Conservation (phyloP, 2,113 vertebrate species). For the Colaptes auratus region DNA sequence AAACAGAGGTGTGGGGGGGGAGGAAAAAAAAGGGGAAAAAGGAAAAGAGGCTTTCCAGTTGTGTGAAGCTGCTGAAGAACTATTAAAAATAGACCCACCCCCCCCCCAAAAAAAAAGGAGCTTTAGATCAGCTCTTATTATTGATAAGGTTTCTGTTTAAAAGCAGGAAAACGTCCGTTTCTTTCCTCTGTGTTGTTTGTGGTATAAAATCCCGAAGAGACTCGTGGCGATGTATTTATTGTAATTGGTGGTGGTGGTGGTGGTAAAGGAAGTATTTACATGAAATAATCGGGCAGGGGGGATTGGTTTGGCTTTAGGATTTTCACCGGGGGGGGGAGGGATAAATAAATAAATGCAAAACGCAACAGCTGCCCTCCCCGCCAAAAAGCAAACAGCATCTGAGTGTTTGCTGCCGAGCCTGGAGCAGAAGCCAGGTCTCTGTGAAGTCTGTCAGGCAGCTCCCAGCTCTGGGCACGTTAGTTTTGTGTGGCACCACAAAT, state of each 20-base stretch:
- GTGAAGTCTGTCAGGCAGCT: slow-evolving; percentile 54
- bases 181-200: slow-evolving; percentile 47
- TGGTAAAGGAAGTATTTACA: slow-evolving; percentile 3
- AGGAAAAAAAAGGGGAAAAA: too few relatives aligned
- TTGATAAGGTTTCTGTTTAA: not conserved
- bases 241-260: not conserved
- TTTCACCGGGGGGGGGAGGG: not conserved
- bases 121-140: not conserved
- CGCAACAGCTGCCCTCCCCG: too few relatives aligned
- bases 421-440: slow-evolving; percentile 26
- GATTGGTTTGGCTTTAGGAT: slow-evolving; percentile 23
- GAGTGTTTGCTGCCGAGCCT: slow-evolving; percentile 43
- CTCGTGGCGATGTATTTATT: slow-evolving; percentile 10
- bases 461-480: slow-evolving; percentile 51
- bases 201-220: slow-evolving; percentile 48
- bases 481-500: slow-evolving; percentile 37
- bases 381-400: not conserved
- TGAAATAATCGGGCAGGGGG: not conserved
- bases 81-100: slow-evolving; percentile 42
- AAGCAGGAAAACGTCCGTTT: not conserved
- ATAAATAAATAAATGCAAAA: too few relatives aligned
- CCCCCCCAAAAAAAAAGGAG: not conserved
- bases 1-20: not conserved
- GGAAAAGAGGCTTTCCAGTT: slow-evolving; percentile 25
- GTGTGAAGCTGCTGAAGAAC: slow-evolving; percentile 21